Conservation (phyloP, 2,888 invertebrate species). For the Drosophila birchii region DNA sequence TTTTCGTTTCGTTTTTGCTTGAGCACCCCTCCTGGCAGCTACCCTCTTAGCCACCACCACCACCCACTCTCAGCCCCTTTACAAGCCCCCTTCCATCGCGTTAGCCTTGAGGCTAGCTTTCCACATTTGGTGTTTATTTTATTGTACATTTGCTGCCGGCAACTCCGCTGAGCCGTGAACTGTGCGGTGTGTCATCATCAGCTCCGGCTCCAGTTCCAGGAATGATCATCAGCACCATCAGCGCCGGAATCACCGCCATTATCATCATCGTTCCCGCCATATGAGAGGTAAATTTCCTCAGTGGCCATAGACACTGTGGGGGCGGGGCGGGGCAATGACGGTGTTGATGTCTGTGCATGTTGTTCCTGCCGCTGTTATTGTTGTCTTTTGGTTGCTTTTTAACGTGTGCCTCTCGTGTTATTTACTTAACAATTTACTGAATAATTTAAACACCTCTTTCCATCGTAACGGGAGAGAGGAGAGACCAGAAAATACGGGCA, state of each 20-base stretch:
- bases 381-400: constrained; percentile 59
- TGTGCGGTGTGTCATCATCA: constrained; percentile 55
- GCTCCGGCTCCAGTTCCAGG: constrained; percentile 16
- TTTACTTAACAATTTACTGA: constrained; percentile 81
- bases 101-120: constrained; percentile 45
- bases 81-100: constrained; percentile 4
- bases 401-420: constrained; percentile 70
- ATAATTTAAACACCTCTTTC: constrained; percentile 73
- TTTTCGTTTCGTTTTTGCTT: constrained; percentile 50
- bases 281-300: constrained; percentile 47
- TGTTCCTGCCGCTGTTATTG: constrained; percentile 49
- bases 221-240: constrained; percentile 37
- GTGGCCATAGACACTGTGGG: constrained; percentile 36
- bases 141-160: constrained; percentile 62
- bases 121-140: constrained; percentile 66
- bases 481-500: neutral
- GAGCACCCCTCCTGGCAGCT: constrained; percentile 13
- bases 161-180: constrained; percentile 63
- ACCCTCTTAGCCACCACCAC: constrained; percentile 3
- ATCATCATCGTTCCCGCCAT: constrained; percentile 43
- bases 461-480: neutral
- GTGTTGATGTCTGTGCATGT: constrained; percentile 50
- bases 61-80: constrained; percentile 26
- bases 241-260: constrained; percentile 42
- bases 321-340: constrained; percentile 8